phyloP scores from a whole-genome alignment of 1,140 invertebrate genomes.

The Globodera rostochiensis region DNA sequence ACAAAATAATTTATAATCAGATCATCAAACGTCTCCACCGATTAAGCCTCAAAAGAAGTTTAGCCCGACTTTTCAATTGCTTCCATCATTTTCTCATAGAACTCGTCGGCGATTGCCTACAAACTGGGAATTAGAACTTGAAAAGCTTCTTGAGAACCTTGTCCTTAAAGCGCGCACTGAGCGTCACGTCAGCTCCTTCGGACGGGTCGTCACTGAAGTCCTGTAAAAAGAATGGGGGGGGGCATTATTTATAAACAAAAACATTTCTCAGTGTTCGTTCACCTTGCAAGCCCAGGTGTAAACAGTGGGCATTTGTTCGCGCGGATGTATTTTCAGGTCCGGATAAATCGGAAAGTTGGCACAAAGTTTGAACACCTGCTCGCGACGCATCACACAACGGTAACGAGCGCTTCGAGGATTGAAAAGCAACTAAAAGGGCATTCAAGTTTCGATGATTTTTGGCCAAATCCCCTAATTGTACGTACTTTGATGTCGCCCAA shows the following conservation, averaged over 20 bases:
- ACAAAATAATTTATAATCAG: not conserved
- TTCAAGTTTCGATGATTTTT: not conserved
- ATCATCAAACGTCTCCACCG: not conserved
- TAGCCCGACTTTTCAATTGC: constrained; percentile 11
- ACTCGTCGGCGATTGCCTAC: constrained; percentile 7
- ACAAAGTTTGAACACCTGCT: constrained; percentile 68
- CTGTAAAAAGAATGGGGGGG: constrained; percentile 14
- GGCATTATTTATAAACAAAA: constrained; percentile 13
- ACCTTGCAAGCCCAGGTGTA: constrained; percentile 42
- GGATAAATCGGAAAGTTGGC: constrained; percentile 62
- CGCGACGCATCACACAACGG: constrained; percentile 67
- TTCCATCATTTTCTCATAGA: constrained; percentile 22
- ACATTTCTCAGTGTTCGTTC: not conserved
- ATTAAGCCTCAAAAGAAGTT: not conserved
- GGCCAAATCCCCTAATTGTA: not conserved
- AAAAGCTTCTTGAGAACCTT: constrained; percentile 7
- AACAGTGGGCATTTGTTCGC: constrained; percentile 34
- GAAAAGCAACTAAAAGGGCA: constrained; percentile 23
- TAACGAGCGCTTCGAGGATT: constrained; percentile 34
- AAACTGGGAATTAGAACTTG: not conserved
- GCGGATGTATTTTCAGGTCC: constrained; percentile 28
- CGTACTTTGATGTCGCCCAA: constrained; percentile 67
- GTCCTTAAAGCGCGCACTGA: constrained; percentile 42
- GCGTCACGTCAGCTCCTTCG: constrained; percentile 26
- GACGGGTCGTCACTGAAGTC: constrained; percentile 37